Base-by-base conservation (phyloP, 2,888 invertebrate species). In the Fissipunctia ypsillon region DNA sequence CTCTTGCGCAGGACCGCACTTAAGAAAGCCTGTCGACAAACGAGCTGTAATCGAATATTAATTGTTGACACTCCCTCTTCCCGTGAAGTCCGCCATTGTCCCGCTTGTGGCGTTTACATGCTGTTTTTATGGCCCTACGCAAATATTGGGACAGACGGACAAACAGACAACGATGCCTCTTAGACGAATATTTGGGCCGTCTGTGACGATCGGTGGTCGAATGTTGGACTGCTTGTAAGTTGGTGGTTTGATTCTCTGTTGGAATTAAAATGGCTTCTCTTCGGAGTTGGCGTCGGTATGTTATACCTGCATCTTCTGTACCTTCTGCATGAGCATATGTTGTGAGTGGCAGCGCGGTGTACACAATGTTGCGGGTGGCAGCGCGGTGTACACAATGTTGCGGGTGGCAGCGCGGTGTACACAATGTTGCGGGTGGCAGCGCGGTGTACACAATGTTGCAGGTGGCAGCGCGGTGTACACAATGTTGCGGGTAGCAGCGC, bases 1-100 rank as follows among this genome's bases (percentile, higher is more conserved):
- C 57, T 69, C 59, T 64, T 28, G 50, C 76, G 52, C 66, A 61
- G 69, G 84, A 61, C 76, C 41, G 72, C 67, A 81, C 76, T 81
- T 52, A 52, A 78, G 63, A 57, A 16, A 63, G 54, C 66, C 50
- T 31, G 73, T 74, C 54, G 68, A 80, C 82, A 78, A 82, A 81
- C 77, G 82, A 76, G 31, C 82, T 50, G 80, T 88, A 88, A 86
- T 86, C 82, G 88, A 86, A 87, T 88, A 86, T 88, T 87, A 86
- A 86, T 86, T 86, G 73, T 86, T 86, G 88, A 86, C 86, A 87
- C 61, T 76, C 69, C 57, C 71, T 84, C 70, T 81, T 81, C 85
- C 84, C 80, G 84, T 69, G 84, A 84, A 84, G 61, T 57, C 66
- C 84, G 61, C 48, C 61, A 63, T 84, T 76, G 84, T 84, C 54